Percentiles rank a stretch among this genome's conserved stretches.
Conservation (phyloP, 2,888 invertebrate genomes). For the Cheilosia pagana region DNA sequence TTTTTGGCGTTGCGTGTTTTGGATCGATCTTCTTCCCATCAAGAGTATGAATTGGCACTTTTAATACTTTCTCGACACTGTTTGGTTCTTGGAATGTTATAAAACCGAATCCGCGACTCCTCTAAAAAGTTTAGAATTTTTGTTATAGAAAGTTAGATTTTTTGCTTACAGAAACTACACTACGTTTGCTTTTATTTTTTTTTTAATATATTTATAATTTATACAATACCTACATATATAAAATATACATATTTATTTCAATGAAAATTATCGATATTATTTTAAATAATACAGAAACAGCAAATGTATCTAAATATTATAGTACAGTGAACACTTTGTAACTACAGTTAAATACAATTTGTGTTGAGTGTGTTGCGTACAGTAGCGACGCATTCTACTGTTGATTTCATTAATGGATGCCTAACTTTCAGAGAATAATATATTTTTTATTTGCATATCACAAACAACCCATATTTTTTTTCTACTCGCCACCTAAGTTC, state of each 20-base stretch:
- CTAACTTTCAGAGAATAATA: too few species aligned
- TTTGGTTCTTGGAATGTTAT: slow-evolving; percentile 96
- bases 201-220: not conserved
- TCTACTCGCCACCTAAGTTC: too few species aligned
- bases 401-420: too few species aligned
- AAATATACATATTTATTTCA: slow-evolving; percentile 4
- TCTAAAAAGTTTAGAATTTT: slow-evolving; percentile 85
- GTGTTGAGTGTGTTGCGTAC: too few species aligned
- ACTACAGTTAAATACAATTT: slow-evolving; percentile 14
- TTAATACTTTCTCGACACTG: slow-evolving; percentile 95
- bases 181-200: not conserved
- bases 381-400: too few species aligned
- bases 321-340: slow-evolving; percentile 37
- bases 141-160: slow-evolving; percentile 8
- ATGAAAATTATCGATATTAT: not conserved
- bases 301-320: slow-evolving; percentile 40
- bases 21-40: slow-evolving; percentile 98
- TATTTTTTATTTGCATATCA: too few species aligned
- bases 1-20: slow-evolving; percentile 96
- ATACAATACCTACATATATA: too few species aligned
- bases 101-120: slow-evolving; percentile 96
- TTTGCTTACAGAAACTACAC: slow-evolving; percentile 13
- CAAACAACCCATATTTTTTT: too few species aligned
- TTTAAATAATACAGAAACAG: slow-evolving; percentile 24
- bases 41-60: slow-evolving; percentile 94